Evolutionary conservation across 2,113 vertebrate species (phyloP), one percentile per base, ranked within the genome.

Genomic region (Vimba vimba): DNA sequence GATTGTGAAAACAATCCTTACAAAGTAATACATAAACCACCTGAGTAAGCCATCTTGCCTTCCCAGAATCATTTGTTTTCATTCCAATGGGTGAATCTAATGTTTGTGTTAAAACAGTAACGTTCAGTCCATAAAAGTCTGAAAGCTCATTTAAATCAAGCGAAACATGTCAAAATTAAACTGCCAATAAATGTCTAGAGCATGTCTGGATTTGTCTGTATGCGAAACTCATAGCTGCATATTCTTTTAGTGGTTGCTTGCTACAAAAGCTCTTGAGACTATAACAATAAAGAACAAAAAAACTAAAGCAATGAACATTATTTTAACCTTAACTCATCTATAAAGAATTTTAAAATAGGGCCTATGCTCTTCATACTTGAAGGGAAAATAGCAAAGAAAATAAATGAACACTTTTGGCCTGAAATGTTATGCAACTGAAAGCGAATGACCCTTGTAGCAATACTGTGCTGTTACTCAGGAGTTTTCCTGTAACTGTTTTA

Each of bases 151-250:
- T 30, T 66, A 43, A 64, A 76, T 45, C 5, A 25, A 80, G 60
- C 0, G 1, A 50, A 21, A 82, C 43, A 55, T 83, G 82, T 81
- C 47, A 66, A 52, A 64, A 78, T 88, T 23, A 47, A 83, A 83
- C 60, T n/a, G 57, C 27, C 2, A 33, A 85, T 76, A 71, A 82
- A 73, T 59, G 50, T 21, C 36, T 47, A 52, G 21, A 25, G 43
- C 89, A 30, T 87, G 83, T 84, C 82, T 84, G 83, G 83, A 87
- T 81, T 39, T 77, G 87, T 74, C 69, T 13, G 43, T 33, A 11
- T 55, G n/a, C 12, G 39, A 66, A 60, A n/a, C 71, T 47, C 4
- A n/a, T 19, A 13, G 68, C 52, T 84, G 50, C 59, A 33, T 2
- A 30, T 68, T 69, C 39, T 21, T 19, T 39, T 27, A n/a, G 12